A percentile compares a stretch with the other conserved stretches of the same genome.
phyloP scores from a whole-genome alignment of 2,797 vertebrate genomes.

The Xerus rutilus region DNA sequence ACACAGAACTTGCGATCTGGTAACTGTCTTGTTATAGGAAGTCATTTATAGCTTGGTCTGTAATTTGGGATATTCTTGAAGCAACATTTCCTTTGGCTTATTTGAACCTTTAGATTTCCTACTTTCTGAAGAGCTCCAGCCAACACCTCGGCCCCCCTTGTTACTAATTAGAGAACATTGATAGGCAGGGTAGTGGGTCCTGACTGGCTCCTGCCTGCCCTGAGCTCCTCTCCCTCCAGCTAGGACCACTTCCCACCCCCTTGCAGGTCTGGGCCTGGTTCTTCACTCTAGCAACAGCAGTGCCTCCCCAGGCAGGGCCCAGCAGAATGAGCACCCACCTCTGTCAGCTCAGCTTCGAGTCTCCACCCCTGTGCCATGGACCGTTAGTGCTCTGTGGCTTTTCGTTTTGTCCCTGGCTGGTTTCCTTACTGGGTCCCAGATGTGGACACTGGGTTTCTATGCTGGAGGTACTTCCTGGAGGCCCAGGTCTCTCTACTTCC shows the following conservation, averaged over 20 bases:
- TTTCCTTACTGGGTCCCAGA: background rate
- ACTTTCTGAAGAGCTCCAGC: background rate
- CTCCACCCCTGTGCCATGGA: background rate
- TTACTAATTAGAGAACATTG: background rate
- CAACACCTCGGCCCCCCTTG: background rate
- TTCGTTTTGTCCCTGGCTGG: background rate
- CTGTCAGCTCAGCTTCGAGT: background rate
- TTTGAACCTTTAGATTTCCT: background rate
- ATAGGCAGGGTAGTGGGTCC: background rate
- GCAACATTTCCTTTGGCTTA: background rate
- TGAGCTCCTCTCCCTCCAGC: background rate
- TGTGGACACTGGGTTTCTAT: background rate
- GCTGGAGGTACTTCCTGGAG: background rate
- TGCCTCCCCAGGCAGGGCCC: too few species aligned
- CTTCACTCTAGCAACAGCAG: background rate
- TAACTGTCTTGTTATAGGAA: background rate
- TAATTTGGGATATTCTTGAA: background rate
- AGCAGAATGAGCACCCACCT: background rate
- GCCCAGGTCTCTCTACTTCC: background rate
- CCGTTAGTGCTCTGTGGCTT: background rate
- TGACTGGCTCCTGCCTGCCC: background rate
- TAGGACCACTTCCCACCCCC: background rate
- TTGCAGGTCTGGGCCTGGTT: fast-evolving
- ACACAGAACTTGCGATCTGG: fast-evolving
- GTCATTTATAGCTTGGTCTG: background rate